Evolutionary conservation across 2,888 invertebrate genomes (phyloP), one percentile per base, ranked within the genome.

Genomic region (Andricus curvator): DNA sequence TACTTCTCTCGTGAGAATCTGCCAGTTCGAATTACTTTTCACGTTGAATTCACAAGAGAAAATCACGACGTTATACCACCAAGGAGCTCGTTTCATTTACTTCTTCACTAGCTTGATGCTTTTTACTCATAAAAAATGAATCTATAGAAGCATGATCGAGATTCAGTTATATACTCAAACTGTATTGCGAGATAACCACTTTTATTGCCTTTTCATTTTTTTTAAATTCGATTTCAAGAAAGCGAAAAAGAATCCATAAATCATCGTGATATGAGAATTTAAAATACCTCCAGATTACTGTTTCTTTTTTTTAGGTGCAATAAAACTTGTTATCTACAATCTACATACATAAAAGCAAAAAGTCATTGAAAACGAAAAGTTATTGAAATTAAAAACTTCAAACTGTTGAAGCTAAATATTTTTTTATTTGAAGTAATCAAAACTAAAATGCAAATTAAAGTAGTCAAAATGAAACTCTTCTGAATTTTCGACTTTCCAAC

Each of bases 1-100:
- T 41, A 67, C 67, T 66, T 67, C 44, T 41, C 22, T 44, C 22
- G 6, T 22, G 60, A 60, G 60, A 60, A 60, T 60, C 60, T 60
- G 60, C 60, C 13, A 22, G 13, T 60, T 60, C 13, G 11, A 60
- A 60, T 60, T 60, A 60, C 22, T 60, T n/a, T 22, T 22, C 11
- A 22, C 22, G 22, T 22, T 4, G 22, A 22, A 60, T 60, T 22
- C 22, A 60, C 60, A 60, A 22, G 60, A 22, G 22, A 60, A 60
- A 60, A 60, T 22, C 22, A 60, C 60, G 11, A n/a, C n/a, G 60
- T 60, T 60, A 60, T 22, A 60, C 22, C 60, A 60, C n/a, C 22
- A 60, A 60, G 60, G 13, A 56, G 2, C 11, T 22, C n/a, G 4
- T 22, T 22, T 11, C 11, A 22, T 60, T 11, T 13, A 22, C 11